Percentiles rank a stretch among this genome's conserved stretches.
Evolutionary conservation across 2,797 vertebrate genomes (phyloP).

Genomic region (Triplophysa yarkandensis): DNA sequence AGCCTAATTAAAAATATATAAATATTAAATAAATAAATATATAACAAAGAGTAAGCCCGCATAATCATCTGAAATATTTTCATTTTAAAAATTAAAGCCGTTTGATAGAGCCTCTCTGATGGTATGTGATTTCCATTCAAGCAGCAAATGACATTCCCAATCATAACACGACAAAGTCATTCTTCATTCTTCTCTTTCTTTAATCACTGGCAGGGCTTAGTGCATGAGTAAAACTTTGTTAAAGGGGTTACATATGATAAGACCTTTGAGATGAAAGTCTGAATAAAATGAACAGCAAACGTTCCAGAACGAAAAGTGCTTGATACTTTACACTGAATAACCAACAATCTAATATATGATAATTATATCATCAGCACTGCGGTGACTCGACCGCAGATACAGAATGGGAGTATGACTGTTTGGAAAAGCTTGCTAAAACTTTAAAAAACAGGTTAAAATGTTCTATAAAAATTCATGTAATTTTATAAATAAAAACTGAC

Average conservation of each 20-base stretch:
- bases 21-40: conserved; percentile 1
- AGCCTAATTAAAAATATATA: conserved; percentile 66
- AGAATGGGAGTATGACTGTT: background rate
- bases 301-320: conserved; percentile 5
- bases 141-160: conserved; percentile 71
- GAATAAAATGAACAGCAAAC: background rate
- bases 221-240: conserved; percentile 16
- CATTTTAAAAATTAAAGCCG: conserved; percentile 64
- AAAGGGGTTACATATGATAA: conserved; percentile 16
- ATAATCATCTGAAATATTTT: conserved; percentile 70
- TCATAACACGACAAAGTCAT: conserved; percentile 60
- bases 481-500: no score
- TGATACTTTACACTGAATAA: background rate
- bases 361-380: background rate
- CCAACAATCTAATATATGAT: background rate
- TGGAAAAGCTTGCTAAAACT: no score
- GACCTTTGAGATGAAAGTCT: background rate
- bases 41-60: conserved; percentile 63
- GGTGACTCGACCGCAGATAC: background rate
- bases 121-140: conserved; percentile 67
- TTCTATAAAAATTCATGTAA: no score
- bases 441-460: no score
- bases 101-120: conserved; percentile 68
- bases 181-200: conserved; percentile 67
- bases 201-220: conserved; percentile 68